Evolutionary conservation across 2,888 invertebrate species (phyloP).

Genomic region (Metacarcinus magister): DNA sequence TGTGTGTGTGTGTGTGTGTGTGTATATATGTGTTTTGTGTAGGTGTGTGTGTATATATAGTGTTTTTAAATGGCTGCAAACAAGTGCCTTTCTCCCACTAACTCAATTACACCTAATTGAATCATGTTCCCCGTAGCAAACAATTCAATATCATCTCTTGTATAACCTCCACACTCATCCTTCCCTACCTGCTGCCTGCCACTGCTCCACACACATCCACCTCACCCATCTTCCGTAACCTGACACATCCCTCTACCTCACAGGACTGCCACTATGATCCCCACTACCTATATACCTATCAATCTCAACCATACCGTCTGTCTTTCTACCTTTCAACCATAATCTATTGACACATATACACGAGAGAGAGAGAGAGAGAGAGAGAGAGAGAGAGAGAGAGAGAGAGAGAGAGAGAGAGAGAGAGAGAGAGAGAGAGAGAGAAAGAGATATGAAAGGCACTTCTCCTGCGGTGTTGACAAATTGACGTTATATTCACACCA

Average conservation of each 20-base stretch:
- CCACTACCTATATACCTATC: background rate
- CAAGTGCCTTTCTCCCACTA: background rate
- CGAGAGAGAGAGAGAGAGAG: background rate
- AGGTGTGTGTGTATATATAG: too few species aligned
- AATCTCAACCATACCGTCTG: background rate
- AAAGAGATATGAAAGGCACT: background rate
- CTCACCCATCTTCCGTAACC: background rate
- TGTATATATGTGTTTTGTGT: too few species aligned
- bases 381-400: conserved; percentile 11
- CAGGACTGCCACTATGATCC: background rate
- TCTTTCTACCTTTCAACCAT: background rate
- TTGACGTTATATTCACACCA: background rate
- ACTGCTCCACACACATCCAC: background rate
- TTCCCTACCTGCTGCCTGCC: background rate
- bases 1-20: conserved; percentile 29
- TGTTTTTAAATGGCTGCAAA: background rate
- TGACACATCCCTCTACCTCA: background rate
- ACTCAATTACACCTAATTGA: background rate
- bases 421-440: conserved; percentile 26
- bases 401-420: conserved; percentile 2
- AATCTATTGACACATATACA: background rate
- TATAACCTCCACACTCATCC: background rate
- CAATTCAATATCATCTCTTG: background rate
- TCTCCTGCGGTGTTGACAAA: background rate
- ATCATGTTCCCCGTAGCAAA: background rate